A percentile compares a stretch with the other conserved stretches of the same genome.
phyloP scores from a whole-genome alignment of 2,113 vertebrate genomes.

The Misgurnus mizolepis region DNA sequence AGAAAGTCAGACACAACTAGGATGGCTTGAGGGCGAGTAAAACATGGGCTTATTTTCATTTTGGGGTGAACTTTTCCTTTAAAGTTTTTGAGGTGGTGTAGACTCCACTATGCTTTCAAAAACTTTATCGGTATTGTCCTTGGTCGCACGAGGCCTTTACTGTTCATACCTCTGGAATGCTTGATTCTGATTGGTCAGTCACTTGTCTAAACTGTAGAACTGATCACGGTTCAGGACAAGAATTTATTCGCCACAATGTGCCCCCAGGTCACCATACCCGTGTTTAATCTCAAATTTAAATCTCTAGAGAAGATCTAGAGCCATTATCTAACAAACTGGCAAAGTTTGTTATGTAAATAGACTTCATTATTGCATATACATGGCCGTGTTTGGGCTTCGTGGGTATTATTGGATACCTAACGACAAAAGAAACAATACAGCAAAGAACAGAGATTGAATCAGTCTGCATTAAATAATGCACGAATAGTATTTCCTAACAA shows the following conservation, averaged over 20 bases:
- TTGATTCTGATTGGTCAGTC: too few species aligned
- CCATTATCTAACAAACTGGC: neutral
- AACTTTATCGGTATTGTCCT: too few species aligned
- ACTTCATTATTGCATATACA: slow-evolving; percentile 33
- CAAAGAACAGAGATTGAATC: neutral
- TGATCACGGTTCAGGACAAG: too few species aligned
- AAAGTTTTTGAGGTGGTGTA: too few species aligned
- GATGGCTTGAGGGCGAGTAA: too few species aligned
- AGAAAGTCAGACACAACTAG: too few species aligned
- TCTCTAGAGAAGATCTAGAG: neutral
- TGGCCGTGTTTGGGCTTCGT: neutral
- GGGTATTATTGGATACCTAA: slow-evolving; percentile 5
- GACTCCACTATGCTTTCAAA: too few species aligned
- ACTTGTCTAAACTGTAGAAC: too few species aligned
- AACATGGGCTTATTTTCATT: too few species aligned
- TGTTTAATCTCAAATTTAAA: slow-evolving; percentile 2
- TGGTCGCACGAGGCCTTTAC: too few species aligned
- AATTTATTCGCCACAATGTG: neutral
- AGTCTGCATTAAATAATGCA: neutral
- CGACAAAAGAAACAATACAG: neutral
- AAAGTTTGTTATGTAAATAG: slow-evolving; percentile 33
- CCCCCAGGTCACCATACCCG: neutral
- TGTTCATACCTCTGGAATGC: too few species aligned
- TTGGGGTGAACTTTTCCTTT: too few species aligned
- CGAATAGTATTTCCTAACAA: neutral